Evolutionary conservation across 2,797 vertebrate species (phyloP), one percentile per base, ranked within the genome.

Genomic region (Kryptopterus vitreolus): DNA sequence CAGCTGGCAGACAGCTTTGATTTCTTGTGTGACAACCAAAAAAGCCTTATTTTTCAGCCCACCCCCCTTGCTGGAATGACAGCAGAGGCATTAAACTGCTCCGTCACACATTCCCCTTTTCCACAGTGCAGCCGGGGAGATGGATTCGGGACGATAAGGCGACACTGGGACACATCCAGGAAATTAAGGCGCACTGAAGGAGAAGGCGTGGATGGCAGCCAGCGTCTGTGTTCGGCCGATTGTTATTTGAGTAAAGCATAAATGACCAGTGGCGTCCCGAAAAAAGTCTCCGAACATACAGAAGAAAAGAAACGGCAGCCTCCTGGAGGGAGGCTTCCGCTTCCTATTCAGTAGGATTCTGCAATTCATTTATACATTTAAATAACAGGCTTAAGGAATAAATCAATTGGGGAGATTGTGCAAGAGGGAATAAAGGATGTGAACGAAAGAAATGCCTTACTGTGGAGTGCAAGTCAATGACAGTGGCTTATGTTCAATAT

Each of bases 91-190:
- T 84, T 89, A 85, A 88, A 89, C 85, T 83, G 68, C 86, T 83
- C 80, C 69, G 85, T 83, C 77, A 88, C 83, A 87, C 82, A 88
- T 84, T 81, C 46, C 77, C 72, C 71, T 43, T 53, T 78, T 79
- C 76, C 78, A 78, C 59, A 78, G 80, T 87, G 84, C 90, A 90
- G 88, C 86, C 87, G 82, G 89, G 81, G 70, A 79, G 77, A 83
- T 29, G 46, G 77, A 74, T 65, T 48, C 6, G 15, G 79, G 76
- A 79, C 50, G 77, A 83, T 79, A 81, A 79, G 73, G 78, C 53
- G 50, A 81, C 61, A 1, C 48, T 69, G 57, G 31, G 80, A 31
- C 68, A 53, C 43, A 62, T 58, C 61, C 69, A 71, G 76, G 77
- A 84, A 65, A 86, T 82, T 46, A 77, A 82, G 55, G 55, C 65